Evolutionary conservation across 2,113 vertebrate genomes (phyloP), one percentile per base, ranked within the genome.

Genomic region (Scatophagus argus): DNA sequence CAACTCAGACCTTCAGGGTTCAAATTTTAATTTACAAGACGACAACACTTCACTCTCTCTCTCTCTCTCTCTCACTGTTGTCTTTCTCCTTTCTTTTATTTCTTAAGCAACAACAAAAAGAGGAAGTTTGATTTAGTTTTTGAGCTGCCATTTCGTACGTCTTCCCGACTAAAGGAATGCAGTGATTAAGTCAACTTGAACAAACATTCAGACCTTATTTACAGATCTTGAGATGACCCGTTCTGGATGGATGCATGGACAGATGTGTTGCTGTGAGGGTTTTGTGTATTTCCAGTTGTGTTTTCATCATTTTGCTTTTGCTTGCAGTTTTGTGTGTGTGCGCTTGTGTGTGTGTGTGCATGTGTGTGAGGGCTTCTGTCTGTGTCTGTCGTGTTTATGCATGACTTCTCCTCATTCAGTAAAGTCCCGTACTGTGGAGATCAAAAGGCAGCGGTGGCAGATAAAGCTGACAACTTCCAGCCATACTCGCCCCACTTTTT

Each of bases 381-480:
- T 49, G 54, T 54, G 68, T 60, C 34, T 49, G 78, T 47, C 23
- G 80, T 39, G 43, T 77, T 77, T 70, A 77, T 86, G 79, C 75
- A 61, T 70, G 80, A 69, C 60, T 85, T 78, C 7, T 4, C 58
- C 3, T 61, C 56, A 63, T 69, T 79, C 75, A 61, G 79, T 79
- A 67, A 83, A 83, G 71, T 63, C 66, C 71, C 84, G 60, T 66
- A 70, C 70, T 80, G 80, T 60, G 31, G 49, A 87, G 84, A 86
- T 90, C 71, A 77, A 73, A 83, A 79, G 17, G 74, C 68, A 36
- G 83, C 36, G 52, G 63, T 54, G 65, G 32, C 72, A 80, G 88
- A 91, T 88, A 89, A 87, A 81, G 74, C 77, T 68, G 79, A 89
- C 86, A 83, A 81, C 79, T 62, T 79, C 74, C 76, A 64, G 75